Evolutionary conservation across 2,113 vertebrate species (phyloP), one percentile per base, ranked within the genome.

Genomic region (Apodemus sylvaticus): DNA sequence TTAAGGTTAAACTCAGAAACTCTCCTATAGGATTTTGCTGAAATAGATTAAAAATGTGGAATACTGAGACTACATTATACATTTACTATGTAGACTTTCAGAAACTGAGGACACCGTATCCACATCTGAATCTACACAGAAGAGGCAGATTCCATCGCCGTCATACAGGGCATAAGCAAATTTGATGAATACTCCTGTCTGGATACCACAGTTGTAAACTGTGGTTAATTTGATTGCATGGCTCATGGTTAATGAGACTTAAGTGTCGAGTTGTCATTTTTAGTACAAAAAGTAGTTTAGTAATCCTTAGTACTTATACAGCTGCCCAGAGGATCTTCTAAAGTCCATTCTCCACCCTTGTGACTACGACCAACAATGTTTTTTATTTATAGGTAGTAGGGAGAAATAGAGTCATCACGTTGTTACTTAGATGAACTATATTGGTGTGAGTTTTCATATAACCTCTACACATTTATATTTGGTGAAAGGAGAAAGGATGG

Each of bases 1-100:
- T 86, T n/a, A 29, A 3, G 36, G 7, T 64, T 76, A 48, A n/a
- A n/a, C n/a, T n/a, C n/a, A 74, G n/a, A 73, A 89, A 74, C 85
- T 86, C 42, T 77, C 73, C 36, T 29, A 34, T 73, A 55, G 70
- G 51, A 3, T 58, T 94, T 93, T 89, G 60, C 31, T 94, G 95
- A 96, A 91, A 82, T 91, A 91, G 89, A 73, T 76, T 79, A 85
- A 66, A 76, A 95, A 58, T 42, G 55, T 62, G 31, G 36, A 55
- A 3, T 55, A 24, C 45, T 62, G 19, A 11, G 17, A 55, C 51
- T 94, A 13, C 2, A n/a, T 48, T 58, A 17, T 87, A 9, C 36
- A n/a, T 90, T 58, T 45, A 42, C 70, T 86, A 79, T 73, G n/a
- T 73, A 74, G 36, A 88, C 53, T 17, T 89, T 76, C 77, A 88